These are phyloP conservation scores for Sander lucioperca DNA, from an alignment of 2,113 vertebrate genomes.

Conservation along the genomic window DNA sequence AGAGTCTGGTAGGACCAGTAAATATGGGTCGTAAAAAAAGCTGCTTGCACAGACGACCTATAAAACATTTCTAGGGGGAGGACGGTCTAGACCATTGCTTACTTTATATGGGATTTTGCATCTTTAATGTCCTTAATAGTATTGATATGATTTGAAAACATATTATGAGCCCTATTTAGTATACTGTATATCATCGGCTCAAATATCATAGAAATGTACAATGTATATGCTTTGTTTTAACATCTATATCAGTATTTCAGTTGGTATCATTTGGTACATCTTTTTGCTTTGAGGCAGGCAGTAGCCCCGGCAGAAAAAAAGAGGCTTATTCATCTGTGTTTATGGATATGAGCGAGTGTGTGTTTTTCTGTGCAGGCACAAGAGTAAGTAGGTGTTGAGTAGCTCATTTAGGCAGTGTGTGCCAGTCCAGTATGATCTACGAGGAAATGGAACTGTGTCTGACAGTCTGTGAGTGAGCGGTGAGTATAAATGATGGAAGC, in stretches of 20 bases:
- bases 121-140: no score
- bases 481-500: slow-evolving; percentile 59
- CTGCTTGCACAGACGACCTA: no score
- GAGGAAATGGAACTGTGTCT: slow-evolving; percentile 52
- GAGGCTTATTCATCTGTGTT: slow-evolving; percentile 15
- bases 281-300: slow-evolving; percentile 9
- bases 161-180: neutral
- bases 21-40: no score
- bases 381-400: slow-evolving; percentile 55
- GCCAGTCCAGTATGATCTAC: slow-evolving; percentile 62
- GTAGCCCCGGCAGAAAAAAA: neutral
- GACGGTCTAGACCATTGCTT: no score
- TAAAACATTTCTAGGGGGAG: no score
- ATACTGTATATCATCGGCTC: neutral
- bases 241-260: neutral
- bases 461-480: slow-evolving; percentile 65
- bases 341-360: slow-evolving; percentile 12
- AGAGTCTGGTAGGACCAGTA: no score
- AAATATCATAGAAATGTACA: neutral
- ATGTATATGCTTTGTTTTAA: neutral
- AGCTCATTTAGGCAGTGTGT: slow-evolving; percentile 55
- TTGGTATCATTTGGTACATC: neutral
- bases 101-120: no score
- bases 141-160: neutral
- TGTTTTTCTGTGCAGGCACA: slow-evolving; percentile 10